These are phyloP conservation scores for Mylabris phalerata DNA, from an alignment of 1,140 invertebrate species.

Conservation along the genomic window DNA sequence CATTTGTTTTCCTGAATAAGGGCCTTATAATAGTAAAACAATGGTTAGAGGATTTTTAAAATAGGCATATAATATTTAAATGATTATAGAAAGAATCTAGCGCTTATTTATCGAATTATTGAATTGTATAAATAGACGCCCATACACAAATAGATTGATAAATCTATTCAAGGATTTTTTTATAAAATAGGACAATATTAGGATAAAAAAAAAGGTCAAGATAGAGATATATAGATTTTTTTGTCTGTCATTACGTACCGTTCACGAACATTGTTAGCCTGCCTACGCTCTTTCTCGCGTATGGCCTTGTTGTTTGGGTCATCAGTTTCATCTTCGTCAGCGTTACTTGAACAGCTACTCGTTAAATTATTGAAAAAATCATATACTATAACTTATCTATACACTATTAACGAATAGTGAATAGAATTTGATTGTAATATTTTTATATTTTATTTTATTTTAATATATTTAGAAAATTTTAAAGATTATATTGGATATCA, in stretches of 20 bases:
- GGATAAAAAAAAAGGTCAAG: conserved; percentile 1
- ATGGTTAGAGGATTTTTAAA: neutral
- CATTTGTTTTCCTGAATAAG: conserved; percentile 42
- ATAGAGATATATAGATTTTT: neutral
- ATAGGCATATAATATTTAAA: neutral
- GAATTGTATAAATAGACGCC: neutral
- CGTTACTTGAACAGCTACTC: conserved; percentile 39
- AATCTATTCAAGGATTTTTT: no score
- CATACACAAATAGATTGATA: neutral
- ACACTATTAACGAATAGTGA: neutral
- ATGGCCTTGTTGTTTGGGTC: conserved; percentile 87
- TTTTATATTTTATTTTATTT: no score
- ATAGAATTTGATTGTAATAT: neutral
- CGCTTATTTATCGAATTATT: no score
- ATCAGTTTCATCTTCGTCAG: conserved; percentile 57
- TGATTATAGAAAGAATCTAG: no score
- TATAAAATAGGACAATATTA: neutral
- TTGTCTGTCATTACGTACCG: conserved; percentile 61
- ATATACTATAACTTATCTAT: neutral
- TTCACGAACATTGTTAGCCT: conserved; percentile 98
- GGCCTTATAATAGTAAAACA: conserved; percentile 23
- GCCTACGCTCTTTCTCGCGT: conserved; percentile 90
- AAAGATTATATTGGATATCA: neutral
- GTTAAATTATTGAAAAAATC: neutral
- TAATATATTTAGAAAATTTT: neutral